Evolutionary conservation across 2,113 vertebrate species (phyloP).

Genomic region (Limnothrissa miodon): DNA sequence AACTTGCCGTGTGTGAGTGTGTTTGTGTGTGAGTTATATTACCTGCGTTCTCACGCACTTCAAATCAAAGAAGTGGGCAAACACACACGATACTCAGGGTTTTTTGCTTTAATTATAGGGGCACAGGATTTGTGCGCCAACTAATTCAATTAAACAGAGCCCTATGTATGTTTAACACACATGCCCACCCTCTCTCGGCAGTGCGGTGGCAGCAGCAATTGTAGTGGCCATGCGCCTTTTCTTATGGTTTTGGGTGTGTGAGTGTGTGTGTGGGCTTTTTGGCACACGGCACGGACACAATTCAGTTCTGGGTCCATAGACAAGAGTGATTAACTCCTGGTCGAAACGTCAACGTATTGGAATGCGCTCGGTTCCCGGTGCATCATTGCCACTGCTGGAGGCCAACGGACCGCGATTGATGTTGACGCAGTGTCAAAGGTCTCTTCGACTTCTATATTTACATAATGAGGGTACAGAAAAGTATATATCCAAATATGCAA

Average conservation of each 20-base stretch:
- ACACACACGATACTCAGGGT: not conserved
- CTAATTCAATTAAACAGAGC: not conserved
- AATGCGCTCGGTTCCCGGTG: not conserved
- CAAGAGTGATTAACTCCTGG: constrained; percentile 5
- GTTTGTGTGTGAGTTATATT: not conserved
- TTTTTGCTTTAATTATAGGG: not conserved
- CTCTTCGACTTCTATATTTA: not conserved
- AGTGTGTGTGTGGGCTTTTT: not conserved
- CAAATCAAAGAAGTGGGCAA: not conserved
- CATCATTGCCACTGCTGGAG: not conserved
- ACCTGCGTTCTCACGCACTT: not conserved
- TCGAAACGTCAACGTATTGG: constrained; percentile 11
- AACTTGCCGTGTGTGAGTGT: not conserved
- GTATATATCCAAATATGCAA: not conserved
- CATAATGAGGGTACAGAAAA: not conserved
- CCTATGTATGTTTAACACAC: not conserved
- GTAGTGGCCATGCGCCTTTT: constrained; percentile 14
- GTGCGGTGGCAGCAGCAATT: constrained; percentile 22
- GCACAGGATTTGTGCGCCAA: not conserved
- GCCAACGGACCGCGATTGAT: not conserved
- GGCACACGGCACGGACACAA: not conserved
- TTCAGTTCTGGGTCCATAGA: not conserved
- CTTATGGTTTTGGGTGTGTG: not conserved
- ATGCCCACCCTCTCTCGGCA: not conserved
- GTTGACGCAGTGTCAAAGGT: not conserved